Evolutionary conservation across 2,113 vertebrate species (phyloP).

Genomic region (Pachycephala philippinensis): DNA sequence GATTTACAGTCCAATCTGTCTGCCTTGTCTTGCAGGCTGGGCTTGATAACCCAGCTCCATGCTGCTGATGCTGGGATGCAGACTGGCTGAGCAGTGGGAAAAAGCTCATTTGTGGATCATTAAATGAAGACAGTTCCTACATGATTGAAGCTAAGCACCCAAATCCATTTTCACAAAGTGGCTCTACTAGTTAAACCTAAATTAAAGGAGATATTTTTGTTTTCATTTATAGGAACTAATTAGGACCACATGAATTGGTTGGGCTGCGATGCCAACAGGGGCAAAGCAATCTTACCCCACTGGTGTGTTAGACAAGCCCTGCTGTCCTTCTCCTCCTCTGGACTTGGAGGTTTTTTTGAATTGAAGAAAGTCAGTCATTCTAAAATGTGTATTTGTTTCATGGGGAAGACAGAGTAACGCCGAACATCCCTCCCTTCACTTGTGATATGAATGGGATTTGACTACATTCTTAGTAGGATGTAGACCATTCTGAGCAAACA

Average conservation of each 20-base stretch:
- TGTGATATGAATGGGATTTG: not conserved
- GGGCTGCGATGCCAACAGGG: not conserved
- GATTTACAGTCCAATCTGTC: not conserved
- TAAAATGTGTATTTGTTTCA: not conserved
- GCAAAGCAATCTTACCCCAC: not conserved
- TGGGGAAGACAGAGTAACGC: not conserved
- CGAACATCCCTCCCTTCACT: not conserved
- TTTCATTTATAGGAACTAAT: not conserved
- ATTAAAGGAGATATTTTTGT: not conserved
- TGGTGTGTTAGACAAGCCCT: not conserved
- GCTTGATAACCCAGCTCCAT: not conserved
- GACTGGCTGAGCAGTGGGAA: not conserved
- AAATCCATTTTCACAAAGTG: not conserved
- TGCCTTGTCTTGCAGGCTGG: not conserved
- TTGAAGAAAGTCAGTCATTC: not conserved
- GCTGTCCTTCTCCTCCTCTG: not conserved
- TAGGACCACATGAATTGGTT: not conserved
- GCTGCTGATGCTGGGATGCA: not conserved
- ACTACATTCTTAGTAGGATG: not conserved
- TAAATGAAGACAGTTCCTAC: not conserved
- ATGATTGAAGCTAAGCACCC: not conserved
- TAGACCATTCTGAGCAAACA: not conserved
- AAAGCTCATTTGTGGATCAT: not conserved
- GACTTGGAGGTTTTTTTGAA: not conserved
- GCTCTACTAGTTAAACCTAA: not conserved